Base-by-base conservation (phyloP, 2,113 vertebrate species). In the Lamprotornis superbus region DNA sequence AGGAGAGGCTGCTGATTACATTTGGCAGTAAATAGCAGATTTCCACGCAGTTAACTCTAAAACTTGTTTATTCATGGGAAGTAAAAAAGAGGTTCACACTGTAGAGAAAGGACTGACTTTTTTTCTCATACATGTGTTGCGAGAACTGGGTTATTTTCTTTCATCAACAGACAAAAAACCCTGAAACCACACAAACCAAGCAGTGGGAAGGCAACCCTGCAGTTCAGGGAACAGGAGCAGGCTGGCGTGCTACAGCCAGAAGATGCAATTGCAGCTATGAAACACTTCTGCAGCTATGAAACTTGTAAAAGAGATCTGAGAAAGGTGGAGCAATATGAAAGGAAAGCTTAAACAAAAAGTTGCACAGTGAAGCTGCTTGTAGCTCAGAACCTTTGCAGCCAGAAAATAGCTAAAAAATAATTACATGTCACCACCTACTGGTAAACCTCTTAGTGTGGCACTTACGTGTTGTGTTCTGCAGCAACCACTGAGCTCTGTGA, bases 341-440 rank as follows among this genome's bases (percentile, higher is more conserved):
- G 11, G 23, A 78, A 78, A 94, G 7, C 11, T 24, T 79, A 52
- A 89, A 37, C 18, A 50, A 49, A 35, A 85, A 80, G 35, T 39
- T 17, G 11, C 7, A 4, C 9, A 57, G 30, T 1, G 1, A 10
- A 93, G 17, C 39, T 44, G 10, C 50, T 47, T 37, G 37, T 56
- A 73, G 20, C 5, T 55, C 39, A 53, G 60, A 91, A 53, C 8
- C 2, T 87, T 35, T 49, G 37, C 40, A 68, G 63, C 5, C 40
- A 60, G 44, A 78, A 78, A 56, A 83, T 2, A 30, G 42, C 53
- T 56, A 44, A 88, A 78, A 89, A 80, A 52, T 77, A 93, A 92
- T 64, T 90, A 3, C 18, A 59, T 93, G 35, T 71, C 95, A 92
- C 96, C 96, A 95, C 65, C 95, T 97, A 78, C 95, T 79, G 96